Percentiles rank a stretch among this genome's conserved stretches.
Conservation (phyloP, 2,113 vertebrate genomes). For the Clarias macrocephalus region DNA sequence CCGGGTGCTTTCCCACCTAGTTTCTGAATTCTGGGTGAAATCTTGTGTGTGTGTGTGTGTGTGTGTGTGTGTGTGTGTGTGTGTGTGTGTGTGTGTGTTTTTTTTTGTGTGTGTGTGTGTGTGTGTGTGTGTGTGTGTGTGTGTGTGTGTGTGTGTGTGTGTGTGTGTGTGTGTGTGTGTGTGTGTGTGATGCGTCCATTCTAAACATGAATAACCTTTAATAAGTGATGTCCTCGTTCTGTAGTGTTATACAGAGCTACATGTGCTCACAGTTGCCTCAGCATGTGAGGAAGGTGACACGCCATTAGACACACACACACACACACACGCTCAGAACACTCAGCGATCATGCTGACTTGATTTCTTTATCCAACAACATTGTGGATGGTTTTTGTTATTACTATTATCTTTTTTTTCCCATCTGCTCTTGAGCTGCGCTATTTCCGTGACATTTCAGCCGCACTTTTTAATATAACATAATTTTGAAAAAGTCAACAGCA, state of each 20-base stretch:
- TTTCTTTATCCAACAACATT: neutral
- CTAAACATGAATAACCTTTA: neutral
- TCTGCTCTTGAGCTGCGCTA: neutral
- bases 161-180: neutral
- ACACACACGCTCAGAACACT: neutral
- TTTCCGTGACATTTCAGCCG: neutral
- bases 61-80: no score
- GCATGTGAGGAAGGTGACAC: neutral
- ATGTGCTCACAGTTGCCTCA: neutral
- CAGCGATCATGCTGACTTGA: neutral
- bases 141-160: no score
- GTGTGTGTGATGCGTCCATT: neutral
- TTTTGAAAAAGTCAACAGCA: neutral
- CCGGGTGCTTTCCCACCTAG: no score
- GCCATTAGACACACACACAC: neutral
- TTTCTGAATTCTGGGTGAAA: no score
- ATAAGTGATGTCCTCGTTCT: constrained; percentile 5
- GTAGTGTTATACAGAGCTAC: constrained; percentile 1
- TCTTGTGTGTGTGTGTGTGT: no score
- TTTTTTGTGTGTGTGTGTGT: no score
- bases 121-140: neutral
- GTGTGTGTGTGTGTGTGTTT: no score
- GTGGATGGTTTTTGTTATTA: neutral
- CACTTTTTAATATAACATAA: neutral
- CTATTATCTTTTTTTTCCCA: neutral